These are phyloP conservation scores for Notothenia rossii DNA, from an alignment of 2,113 vertebrate genomes.

Conservation along the genomic window DNA sequence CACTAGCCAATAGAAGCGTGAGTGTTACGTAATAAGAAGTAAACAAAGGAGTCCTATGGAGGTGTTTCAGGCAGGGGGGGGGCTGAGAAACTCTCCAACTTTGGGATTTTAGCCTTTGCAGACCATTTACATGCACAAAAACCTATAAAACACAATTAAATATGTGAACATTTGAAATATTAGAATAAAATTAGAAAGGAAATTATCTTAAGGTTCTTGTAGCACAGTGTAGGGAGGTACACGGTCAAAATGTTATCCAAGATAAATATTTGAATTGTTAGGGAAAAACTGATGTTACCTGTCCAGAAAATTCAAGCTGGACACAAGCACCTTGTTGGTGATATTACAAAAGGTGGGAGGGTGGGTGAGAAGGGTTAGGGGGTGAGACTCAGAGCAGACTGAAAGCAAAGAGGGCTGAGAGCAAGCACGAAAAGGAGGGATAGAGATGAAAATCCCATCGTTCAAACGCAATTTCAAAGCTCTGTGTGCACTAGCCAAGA, in stretches of 20 bases:
- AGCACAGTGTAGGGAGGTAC: neutral
- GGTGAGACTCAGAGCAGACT: conserved; percentile 47
- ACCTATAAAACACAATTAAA: no score
- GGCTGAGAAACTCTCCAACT: no score
- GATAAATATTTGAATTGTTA: neutral
- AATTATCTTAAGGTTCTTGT: neutral
- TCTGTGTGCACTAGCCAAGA: conserved; percentile 80
- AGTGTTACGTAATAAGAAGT: no score
- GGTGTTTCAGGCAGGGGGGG: no score
- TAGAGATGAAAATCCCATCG: conserved; percentile 84
- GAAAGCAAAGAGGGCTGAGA: conserved; percentile 77
- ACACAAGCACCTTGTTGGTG: conserved; percentile 48
- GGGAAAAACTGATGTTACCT: conserved; percentile 11
- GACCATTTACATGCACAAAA: no score
- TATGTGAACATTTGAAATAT: neutral
- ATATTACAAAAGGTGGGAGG: conserved; percentile 54
- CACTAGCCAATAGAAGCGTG: no score
- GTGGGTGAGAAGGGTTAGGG: conserved; percentile 14
- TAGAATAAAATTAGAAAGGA: neutral
- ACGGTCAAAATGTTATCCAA: neutral
- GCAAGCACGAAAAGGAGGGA: conserved; percentile 72
- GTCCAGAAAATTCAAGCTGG: conserved; percentile 1
- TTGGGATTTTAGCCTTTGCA: no score
- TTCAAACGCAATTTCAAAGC: conserved; percentile 83
- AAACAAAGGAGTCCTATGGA: no score